Evolutionary conservation across 2,113 vertebrate genomes (phyloP).

Genomic region (Callorhinus ursinus): DNA sequence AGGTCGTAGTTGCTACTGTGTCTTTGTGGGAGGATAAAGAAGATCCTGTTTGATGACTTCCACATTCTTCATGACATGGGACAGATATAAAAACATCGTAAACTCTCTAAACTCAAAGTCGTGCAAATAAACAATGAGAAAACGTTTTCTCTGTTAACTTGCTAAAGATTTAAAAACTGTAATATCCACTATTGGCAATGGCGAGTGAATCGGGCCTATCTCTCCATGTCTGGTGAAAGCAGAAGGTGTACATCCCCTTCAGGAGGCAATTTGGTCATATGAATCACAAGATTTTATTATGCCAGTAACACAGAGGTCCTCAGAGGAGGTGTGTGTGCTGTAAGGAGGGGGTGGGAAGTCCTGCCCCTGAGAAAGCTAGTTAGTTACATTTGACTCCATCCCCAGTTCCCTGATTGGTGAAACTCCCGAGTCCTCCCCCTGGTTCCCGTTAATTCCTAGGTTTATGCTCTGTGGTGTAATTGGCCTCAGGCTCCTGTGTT

Average conservation of each 20-base stretch:
- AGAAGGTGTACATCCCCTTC: not conserved
- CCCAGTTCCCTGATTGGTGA: not conserved
- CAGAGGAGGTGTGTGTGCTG: not conserved
- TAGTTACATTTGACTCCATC: not conserved
- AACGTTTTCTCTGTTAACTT: not conserved
- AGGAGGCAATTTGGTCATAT: not conserved
- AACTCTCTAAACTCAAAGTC: not conserved
- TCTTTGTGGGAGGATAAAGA: not conserved
- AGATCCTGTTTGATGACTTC: not conserved
- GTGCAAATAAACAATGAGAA: not conserved
- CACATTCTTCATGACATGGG: not conserved
- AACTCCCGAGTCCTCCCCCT: not conserved
- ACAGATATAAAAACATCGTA: not conserved
- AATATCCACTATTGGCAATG: not conserved
- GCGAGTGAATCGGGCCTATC: not conserved
- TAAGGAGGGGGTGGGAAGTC: not conserved
- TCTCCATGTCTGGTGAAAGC: not conserved
- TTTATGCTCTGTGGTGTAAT: not conserved
- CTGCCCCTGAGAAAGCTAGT: not conserved
- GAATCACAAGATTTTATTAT: not conserved
- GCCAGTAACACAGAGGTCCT: not conserved
- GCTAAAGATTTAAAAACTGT: not conserved
- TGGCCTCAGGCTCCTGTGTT: not conserved
- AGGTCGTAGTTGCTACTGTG: not conserved
- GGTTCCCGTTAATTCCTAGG: conserved; percentile 1